phyloP scores from a whole-genome alignment of 2,888 invertebrate species.

The Periphyllus acericola region DNA sequence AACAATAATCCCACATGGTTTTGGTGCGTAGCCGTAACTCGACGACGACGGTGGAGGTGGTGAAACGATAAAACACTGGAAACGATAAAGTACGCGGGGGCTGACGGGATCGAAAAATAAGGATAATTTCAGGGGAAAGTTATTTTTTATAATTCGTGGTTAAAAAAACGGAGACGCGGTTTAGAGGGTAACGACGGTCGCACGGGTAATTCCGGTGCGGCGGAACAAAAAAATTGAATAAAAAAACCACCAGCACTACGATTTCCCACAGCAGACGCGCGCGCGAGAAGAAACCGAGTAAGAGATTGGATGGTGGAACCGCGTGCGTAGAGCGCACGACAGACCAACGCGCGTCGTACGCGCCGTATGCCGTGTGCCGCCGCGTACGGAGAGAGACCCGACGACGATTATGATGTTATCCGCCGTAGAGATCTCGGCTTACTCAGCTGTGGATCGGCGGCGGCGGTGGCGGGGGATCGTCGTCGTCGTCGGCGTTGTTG shows the following conservation, averaged over 20 bases:
- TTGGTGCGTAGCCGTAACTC: background rate
- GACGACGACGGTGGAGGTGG: background rate
- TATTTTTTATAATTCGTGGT: background rate
- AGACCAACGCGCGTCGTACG: background rate
- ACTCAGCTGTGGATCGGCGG: conserved; percentile 58
- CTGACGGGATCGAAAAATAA: background rate
- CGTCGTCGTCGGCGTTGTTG: conserved; percentile 44
- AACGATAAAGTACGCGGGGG: background rate
- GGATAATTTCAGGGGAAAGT: background rate
- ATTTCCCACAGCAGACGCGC: background rate
- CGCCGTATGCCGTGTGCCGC: background rate
- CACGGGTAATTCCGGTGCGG: background rate
- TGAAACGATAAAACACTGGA: background rate
- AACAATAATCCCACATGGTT: background rate
- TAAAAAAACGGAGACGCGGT: background rate
- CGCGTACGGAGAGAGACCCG: conserved; percentile 3
- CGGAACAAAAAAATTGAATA: too few species aligned
- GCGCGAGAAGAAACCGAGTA: background rate
- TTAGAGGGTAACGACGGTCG: background rate
- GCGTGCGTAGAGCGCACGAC: background rate
- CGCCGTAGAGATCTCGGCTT: conserved; percentile 57
- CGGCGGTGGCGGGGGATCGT: conserved; percentile 12
- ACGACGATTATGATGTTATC: conserved; percentile 58
- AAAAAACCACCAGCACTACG: too few species aligned
- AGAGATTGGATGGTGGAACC: background rate